Evolutionary conservation across 2,888 invertebrate species (phyloP).

Genomic region (Pemphredon lugubris): DNA sequence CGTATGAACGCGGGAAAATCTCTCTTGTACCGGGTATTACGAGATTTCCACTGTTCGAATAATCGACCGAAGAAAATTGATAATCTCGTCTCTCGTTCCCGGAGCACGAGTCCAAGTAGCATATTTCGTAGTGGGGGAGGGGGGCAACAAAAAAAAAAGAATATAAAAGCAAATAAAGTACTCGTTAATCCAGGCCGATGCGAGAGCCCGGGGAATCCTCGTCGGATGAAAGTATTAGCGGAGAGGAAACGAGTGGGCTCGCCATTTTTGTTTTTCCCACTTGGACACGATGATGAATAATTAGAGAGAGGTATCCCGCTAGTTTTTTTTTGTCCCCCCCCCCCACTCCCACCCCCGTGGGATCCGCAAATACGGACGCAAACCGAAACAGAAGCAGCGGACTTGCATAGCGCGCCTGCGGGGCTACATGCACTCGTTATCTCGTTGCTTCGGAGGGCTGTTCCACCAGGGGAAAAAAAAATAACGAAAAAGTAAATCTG

Average conservation of each 20-base stretch:
- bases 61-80: too few relatives aligned
- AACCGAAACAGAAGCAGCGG: conserved; percentile 15
- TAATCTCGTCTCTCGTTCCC: too few relatives aligned
- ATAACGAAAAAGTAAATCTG: conserved; percentile 25
- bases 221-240: conserved; percentile 62
- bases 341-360: conserved; percentile 16
- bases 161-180: conserved; percentile 38
- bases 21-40: too few relatives aligned
- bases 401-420: conserved; percentile 28
- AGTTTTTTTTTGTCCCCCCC: conserved; percentile 6
- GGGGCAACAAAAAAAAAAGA: conserved; percentile 4
- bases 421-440: conserved; percentile 53
- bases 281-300: conserved; percentile 63
- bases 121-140: conserved; percentile 14
- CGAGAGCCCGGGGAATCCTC: conserved; percentile 53
- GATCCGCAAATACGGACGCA: conserved; percentile 53
- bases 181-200: conserved; percentile 54
- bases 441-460: conserved; percentile 47
- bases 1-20: too few relatives aligned
- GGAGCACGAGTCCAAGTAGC: not conserved
- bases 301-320: conserved; percentile 52
- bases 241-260: conserved; percentile 48
- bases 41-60: too few relatives aligned
- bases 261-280: conserved; percentile 45
- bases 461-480: conserved; percentile 23